Base-by-base conservation (phyloP, 2,797 vertebrate species). In the Pangasius macronema region DNA sequence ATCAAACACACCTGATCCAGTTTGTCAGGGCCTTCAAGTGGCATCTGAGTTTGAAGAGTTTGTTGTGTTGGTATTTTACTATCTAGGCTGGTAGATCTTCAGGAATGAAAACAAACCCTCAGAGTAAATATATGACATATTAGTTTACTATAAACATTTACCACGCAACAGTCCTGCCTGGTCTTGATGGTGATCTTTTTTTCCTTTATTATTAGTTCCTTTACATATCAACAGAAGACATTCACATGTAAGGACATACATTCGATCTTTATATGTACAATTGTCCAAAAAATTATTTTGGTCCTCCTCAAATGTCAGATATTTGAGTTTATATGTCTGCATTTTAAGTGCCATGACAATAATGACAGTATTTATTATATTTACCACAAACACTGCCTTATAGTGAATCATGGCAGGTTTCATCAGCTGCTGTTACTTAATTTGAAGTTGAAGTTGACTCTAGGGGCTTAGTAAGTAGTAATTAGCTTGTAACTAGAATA, bases 1-100 rank as follows among this genome's bases (percentile, higher is more conserved):
- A 39, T 18, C 6, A 9, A 55, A 76, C 75, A 86, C 61, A 79
- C 75, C 75, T 68, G 46, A 86, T 80, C 75, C 75, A 68, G 75
- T 79, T 79, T 36, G 36, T 79, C 75, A 68, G 22, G 85, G 59
- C 59, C 30, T 36, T 53, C 42, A 75, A 85, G 57, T 85, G 39
- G 84, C 73, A 85, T 9, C 42, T 51, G n/a, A 67, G 5, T 27
- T 39, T 73, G 72, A 24, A 30, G 18, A 49, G 57, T 61, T 42
- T 20, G 84, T 59, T 63, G 16, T 76, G 70, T 59, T 75, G 83
- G 83, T 42, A 53, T 65, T 39, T 36, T 72, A 57, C 33, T 30
- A 61, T 18, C 13, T 36, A 73, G 33, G 20, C 27, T 61, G 9
- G 53, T 61, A 75, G 53, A 22, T 49, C 16, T 30, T 22, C 36